phyloP scores from a whole-genome alignment of 1,140 invertebrate genomes.

The Atta cephalotes region DNA sequence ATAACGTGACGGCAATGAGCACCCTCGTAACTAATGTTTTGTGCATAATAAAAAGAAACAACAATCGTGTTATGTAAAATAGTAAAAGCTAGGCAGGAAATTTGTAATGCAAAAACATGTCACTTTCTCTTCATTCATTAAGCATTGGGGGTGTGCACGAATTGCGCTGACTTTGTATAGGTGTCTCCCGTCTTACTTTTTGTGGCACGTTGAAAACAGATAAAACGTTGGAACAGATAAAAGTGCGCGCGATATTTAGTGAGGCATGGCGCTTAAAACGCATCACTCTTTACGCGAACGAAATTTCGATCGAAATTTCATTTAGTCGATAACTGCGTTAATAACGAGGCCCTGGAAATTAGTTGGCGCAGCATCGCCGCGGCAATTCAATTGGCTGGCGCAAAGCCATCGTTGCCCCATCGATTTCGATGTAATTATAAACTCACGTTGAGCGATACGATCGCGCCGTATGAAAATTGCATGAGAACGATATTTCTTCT shows the following conservation, averaged over 20 bases:
- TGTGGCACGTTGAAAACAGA: neutral
- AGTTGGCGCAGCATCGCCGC: neutral
- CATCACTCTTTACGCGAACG: neutral
- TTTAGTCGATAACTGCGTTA: constrained; percentile 43
- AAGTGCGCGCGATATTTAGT: constrained; percentile 10
- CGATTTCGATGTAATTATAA: constrained; percentile 51
- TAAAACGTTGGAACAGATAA: too few relatives aligned
- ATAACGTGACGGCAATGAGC: neutral
- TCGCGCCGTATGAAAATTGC: constrained; percentile 27
- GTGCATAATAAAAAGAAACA: neutral
- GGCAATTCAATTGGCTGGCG: constrained; percentile 51
- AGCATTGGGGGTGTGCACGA: constrained; percentile 18
- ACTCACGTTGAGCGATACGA: neutral
- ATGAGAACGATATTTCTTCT: constrained; percentile 24
- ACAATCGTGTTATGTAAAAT: constrained; percentile 43
- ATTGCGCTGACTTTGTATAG: constrained; percentile 18
- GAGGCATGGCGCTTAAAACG: neutral
- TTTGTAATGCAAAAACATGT: constrained; percentile 44
- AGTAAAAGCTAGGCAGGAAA: constrained; percentile 22
- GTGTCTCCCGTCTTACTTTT: neutral
- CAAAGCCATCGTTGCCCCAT: constrained; percentile 24
- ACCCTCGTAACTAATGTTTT: neutral
- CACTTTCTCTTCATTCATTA: constrained; percentile 58
- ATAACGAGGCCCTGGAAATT: constrained; percentile 47
- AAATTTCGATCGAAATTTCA: constrained; percentile 21